phyloP scores from a whole-genome alignment of 1,140 invertebrate genomes.

The Drosophila prosaltans region DNA sequence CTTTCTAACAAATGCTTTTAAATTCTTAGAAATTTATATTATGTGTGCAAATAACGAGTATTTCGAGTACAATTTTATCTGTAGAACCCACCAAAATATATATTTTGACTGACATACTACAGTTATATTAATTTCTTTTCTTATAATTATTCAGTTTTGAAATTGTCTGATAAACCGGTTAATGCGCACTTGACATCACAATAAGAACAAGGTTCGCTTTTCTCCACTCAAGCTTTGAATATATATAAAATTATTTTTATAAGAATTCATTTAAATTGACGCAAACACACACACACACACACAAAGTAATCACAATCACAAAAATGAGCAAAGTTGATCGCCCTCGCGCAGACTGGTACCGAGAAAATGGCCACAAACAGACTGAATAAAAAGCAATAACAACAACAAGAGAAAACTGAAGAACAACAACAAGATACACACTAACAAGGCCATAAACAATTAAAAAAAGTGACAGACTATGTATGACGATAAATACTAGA shows the following conservation, averaged over 20 bases:
- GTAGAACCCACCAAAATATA: too few relatives aligned
- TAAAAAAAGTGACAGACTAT: conserved; percentile 77
- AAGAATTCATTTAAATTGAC: conserved; percentile 57
- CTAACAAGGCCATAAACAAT: conserved; percentile 67
- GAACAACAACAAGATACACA: conserved; percentile 6
- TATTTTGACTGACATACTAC: not conserved
- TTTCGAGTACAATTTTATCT: too few relatives aligned
- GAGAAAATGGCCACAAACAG: conserved; percentile 40
- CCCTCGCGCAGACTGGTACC: conserved; percentile 72
- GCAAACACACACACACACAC: not conserved
- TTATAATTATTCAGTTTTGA: conserved; percentile 20
- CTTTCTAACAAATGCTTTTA: too few relatives aligned
- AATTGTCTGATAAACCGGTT: conserved; percentile 56
- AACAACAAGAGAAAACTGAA: conserved; percentile 31
- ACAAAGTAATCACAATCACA: conserved; percentile 56
- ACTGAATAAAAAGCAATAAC: conserved; percentile 27
- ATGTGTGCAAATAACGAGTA: too few relatives aligned
- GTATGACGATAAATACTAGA: conserved; percentile 66
- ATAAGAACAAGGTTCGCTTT: conserved; percentile 22
- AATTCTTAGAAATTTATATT: too few relatives aligned
- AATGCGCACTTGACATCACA: conserved; percentile 45
- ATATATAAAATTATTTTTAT: conserved; percentile 24
- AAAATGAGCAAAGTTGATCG: conserved; percentile 65
- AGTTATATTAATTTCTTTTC: not conserved
- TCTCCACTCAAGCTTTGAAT: conserved; percentile 31